Evolutionary conservation across 2,113 vertebrate genomes (phyloP).

Genomic region (Tachuris rubrigastra): DNA sequence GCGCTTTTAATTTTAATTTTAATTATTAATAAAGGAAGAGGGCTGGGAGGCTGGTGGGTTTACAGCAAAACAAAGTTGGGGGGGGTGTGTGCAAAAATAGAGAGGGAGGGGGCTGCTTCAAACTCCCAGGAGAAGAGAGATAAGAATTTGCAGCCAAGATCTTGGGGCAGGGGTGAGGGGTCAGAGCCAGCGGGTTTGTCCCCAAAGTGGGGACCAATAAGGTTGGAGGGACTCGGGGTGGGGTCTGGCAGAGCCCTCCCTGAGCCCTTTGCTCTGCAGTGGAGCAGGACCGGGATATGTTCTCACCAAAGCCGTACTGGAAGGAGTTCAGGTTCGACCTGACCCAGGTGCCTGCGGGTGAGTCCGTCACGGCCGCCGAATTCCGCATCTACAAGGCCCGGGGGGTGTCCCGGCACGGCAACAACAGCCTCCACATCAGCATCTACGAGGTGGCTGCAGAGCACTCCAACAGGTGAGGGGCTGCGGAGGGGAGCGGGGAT

Average conservation of each 20-base stretch:
- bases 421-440: constrained; percentile 87
- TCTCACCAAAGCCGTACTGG: constrained; percentile 89
- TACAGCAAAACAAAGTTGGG: not conserved
- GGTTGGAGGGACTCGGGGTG: rapidly evolving
- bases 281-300: constrained; percentile 85
- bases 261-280: constrained; percentile 71
- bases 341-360: constrained; percentile 87
- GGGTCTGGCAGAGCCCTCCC: not conserved
- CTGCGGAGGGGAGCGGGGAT: rapidly evolving
- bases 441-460: constrained; percentile 86
- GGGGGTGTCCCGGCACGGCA: constrained; percentile 72
- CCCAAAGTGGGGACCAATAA: not conserved
- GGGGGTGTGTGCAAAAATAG: rapidly evolving
- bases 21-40: not conserved
- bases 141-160: not conserved
- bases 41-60: not conserved
- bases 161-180: rapidly evolving
- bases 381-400: constrained; percentile 92
- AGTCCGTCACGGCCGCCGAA: constrained; percentile 88
- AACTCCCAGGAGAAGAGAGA: not conserved
- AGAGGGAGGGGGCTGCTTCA: too few relatives aligned
- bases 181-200: rapidly evolving
- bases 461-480: constrained; percentile 80
- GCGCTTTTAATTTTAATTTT: not conserved
- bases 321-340: constrained; percentile 96